These are phyloP conservation scores for Apoda limacodes DNA, from an alignment of 2,888 invertebrate species.

Conservation along the genomic window DNA sequence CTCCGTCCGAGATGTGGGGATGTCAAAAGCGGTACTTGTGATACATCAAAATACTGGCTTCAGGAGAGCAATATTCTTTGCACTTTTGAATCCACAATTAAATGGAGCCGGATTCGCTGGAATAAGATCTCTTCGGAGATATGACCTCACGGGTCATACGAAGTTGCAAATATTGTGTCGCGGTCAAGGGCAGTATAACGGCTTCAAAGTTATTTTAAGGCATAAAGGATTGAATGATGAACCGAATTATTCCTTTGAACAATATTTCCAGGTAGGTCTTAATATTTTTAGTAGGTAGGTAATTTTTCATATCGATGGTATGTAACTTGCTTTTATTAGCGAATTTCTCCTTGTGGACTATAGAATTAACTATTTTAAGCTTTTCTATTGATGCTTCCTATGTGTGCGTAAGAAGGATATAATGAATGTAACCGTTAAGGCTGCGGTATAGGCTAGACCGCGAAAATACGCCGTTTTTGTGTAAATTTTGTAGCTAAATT, in stretches of 20 bases:
- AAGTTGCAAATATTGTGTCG: slow-evolving; percentile 66
- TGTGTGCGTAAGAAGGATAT: too few relatives aligned
- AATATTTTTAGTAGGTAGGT: too few relatives aligned
- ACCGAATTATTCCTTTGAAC: slow-evolving; percentile 72
- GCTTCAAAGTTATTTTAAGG: slow-evolving; percentile 72
- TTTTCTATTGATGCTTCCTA: too few relatives aligned
- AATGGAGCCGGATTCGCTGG: slow-evolving; percentile 79
- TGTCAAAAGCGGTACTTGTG: slow-evolving; percentile 72
- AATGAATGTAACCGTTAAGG: too few relatives aligned
- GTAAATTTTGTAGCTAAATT: too few relatives aligned
- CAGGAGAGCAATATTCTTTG: slow-evolving; percentile 73
- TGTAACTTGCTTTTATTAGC: too few relatives aligned
- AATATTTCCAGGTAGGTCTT: slow-evolving; percentile 60
- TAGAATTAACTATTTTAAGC: too few relatives aligned
- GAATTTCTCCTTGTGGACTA: too few relatives aligned
- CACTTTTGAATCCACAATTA: slow-evolving; percentile 73
- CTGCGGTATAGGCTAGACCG: too few relatives aligned
- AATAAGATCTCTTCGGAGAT: slow-evolving; percentile 53
- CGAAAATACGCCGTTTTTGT: too few relatives aligned
- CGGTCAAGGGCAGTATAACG: slow-evolving; percentile 68
- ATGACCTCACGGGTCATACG: slow-evolving; percentile 58
- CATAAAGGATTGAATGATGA: slow-evolving; percentile 69
- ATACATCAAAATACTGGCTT: slow-evolving; percentile 71
- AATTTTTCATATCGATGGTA: too few relatives aligned
- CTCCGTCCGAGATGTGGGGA: slow-evolving; percentile 73